Conservation (phyloP, 2,113 vertebrate genomes). For the Pitta sordida region DNA sequence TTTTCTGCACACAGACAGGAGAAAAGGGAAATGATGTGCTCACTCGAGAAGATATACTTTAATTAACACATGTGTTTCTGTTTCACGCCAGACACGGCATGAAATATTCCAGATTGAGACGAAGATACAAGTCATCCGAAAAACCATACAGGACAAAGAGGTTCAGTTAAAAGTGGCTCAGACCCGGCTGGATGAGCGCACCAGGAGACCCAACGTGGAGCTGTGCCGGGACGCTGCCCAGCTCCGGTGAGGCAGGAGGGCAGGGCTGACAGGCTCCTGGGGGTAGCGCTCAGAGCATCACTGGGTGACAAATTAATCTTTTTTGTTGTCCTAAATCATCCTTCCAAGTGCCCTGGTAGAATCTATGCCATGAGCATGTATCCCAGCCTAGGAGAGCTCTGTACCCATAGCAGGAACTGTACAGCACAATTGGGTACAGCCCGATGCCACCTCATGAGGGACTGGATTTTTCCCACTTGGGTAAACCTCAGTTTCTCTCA, state of each 20-base stretch:
- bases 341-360: neutral
- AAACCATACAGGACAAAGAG: slow-evolving; percentile 85
- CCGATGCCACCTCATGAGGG: too few species aligned
- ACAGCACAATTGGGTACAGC: neutral
- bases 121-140: slow-evolving; percentile 83
- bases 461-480: neutral
- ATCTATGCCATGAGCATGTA: neutral
- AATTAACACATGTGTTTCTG: neutral
- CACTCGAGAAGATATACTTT: neutral
- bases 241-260: slow-evolving; percentile 67
- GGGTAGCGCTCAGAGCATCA: neutral
- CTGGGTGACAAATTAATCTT: neutral
- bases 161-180: slow-evolving; percentile 88
- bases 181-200: slow-evolving; percentile 88
- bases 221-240: slow-evolving; percentile 87
- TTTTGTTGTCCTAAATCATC: neutral
- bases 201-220: slow-evolving; percentile 84
- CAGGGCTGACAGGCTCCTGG: accelerated
- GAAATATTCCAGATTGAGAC: slow-evolving; percentile 90
- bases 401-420: accelerated
- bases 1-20: neutral
- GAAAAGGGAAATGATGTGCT: neutral
- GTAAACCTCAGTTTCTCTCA: neutral
- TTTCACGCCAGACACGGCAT: slow-evolving; percentile 79
- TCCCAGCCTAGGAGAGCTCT: neutral